Conservation (phyloP, 2,797 vertebrate genomes). For the Steatocranus sp. region DNA sequence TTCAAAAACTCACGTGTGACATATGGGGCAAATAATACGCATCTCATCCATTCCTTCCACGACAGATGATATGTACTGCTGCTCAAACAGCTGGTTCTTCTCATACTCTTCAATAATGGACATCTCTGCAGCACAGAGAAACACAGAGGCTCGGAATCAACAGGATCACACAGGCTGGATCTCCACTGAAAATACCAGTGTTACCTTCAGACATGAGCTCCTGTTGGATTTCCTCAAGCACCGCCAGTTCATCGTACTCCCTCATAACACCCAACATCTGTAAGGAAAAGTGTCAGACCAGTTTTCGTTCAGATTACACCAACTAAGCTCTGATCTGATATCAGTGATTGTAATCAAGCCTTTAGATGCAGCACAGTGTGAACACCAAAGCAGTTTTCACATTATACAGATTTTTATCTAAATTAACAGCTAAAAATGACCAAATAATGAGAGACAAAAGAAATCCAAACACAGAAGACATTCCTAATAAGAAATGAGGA, state of each 20-base stretch:
- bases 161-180: not conserved
- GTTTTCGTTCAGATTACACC: not conserved
- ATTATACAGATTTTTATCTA: not conserved
- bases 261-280: conserved; percentile 65
- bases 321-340: not conserved
- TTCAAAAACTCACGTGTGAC: conserved; percentile 77
- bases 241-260: conserved; percentile 76
- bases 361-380: not conserved
- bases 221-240: conserved; percentile 88
- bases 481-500: not conserved
- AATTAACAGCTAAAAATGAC: not conserved
- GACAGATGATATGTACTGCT: conserved; percentile 80
- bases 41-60: conserved; percentile 79
- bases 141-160: not conserved
- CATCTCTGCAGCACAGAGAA: conserved; percentile 72
- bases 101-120: conserved; percentile 83
- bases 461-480: not conserved
- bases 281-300: not conserved
- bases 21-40: conserved; percentile 87
- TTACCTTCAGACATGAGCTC: conserved; percentile 85
- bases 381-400: not conserved
- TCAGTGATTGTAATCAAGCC: not conserved
- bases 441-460: not conserved
- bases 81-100: conserved; percentile 80
- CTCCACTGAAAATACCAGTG: not conserved